These are phyloP conservation scores for Ammospiza maritima DNA, from an alignment of 2,797 vertebrate genomes.

Conservation along the genomic window DNA sequence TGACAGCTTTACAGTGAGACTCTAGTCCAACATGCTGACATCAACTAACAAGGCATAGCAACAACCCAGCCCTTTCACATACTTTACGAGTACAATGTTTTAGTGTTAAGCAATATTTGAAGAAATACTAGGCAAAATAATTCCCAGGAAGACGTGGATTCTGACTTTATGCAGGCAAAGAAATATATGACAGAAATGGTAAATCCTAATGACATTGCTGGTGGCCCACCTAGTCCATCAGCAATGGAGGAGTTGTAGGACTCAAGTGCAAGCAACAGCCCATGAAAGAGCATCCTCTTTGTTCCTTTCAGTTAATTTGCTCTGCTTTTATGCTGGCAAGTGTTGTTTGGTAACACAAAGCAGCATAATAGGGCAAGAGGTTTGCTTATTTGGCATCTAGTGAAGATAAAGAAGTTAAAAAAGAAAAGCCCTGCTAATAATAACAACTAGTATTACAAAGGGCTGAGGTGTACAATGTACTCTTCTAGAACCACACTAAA, in stretches of 20 bases:
- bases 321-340: background rate
- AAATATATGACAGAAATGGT: background rate
- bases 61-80: constrained; percentile 6
- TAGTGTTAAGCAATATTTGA: constrained; percentile 53
- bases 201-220: background rate
- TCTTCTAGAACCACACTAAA: background rate
- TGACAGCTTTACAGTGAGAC: constrained; percentile 30
- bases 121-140: constrained; percentile 24
- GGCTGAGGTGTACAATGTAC: background rate
- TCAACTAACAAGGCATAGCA: constrained; percentile 21
- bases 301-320: background rate
- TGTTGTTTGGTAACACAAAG: background rate
- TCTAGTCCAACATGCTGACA: background rate
- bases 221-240: background rate
- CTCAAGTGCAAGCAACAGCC: background rate
- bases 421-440: background rate
- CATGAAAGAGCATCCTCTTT: background rate
- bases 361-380: background rate
- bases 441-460: background rate
- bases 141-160: constrained; percentile 26
- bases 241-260: background rate
- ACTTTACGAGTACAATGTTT: background rate
- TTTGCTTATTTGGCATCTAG: background rate
- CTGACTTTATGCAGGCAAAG: background rate
- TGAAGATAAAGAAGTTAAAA: background rate